These are phyloP conservation scores for Bombyx huttoni DNA, from an alignment of 2,888 invertebrate species.

Conservation along the genomic window DNA sequence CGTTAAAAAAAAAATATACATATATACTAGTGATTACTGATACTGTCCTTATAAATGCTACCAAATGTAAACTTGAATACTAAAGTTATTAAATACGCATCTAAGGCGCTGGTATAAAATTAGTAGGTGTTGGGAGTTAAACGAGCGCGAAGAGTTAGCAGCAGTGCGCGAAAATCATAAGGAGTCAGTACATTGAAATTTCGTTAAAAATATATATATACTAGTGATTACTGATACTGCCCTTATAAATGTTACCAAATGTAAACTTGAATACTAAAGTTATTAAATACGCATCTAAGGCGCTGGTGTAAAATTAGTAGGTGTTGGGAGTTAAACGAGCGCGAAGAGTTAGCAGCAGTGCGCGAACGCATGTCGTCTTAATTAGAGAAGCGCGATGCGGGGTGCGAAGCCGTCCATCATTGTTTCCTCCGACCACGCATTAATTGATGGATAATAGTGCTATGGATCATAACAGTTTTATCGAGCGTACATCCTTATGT, in stretches of 20 bases:
- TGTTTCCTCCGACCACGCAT: slow-evolving; percentile 45
- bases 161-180: slow-evolving; percentile 30
- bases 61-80: slow-evolving; percentile 4
- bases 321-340: slow-evolving; percentile 40
- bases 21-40: too few relatives aligned
- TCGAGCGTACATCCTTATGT: slow-evolving; percentile 43
- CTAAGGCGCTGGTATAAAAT: slow-evolving; percentile 24
- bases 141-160: slow-evolving; percentile 43
- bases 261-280: slow-evolving; percentile 10
- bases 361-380: slow-evolving; percentile 64
- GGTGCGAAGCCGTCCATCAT: slow-evolving; percentile 71
- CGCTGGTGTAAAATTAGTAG: slow-evolving; percentile 31
- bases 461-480: slow-evolving; percentile 41
- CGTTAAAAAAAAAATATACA: too few relatives aligned
- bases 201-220: too few relatives aligned
- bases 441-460: slow-evolving; percentile 38
- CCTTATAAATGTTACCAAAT: too few relatives aligned
- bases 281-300: slow-evolving; percentile 19
- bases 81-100: slow-evolving; percentile 18
- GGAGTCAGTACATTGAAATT: slow-evolving; percentile 5
- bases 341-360: slow-evolving; percentile 43
- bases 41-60: too few relatives aligned
- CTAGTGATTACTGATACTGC: too few relatives aligned
- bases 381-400: slow-evolving; percentile 58
- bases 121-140: slow-evolving; percentile 38